Conservation (phyloP, 2,797 vertebrate species). For the Lateolabrax maculatus region DNA sequence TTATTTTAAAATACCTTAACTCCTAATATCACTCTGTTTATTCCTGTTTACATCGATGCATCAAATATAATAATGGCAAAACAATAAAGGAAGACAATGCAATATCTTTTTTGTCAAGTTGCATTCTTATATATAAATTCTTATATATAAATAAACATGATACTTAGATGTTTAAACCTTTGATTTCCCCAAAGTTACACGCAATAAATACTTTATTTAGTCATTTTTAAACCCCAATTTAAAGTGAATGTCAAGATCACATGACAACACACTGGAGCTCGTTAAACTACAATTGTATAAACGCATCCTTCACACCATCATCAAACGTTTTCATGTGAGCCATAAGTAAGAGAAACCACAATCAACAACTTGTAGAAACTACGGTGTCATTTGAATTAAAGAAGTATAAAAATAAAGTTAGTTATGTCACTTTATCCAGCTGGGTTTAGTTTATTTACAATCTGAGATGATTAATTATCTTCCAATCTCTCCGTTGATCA, state of each 20-base stretch:
- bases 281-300: background rate
- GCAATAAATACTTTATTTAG: constrained; percentile 1
- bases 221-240: too few species aligned
- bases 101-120: background rate
- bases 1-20: background rate
- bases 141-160: too few species aligned
- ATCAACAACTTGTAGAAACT: background rate
- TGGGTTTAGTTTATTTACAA: background rate
- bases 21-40: background rate
- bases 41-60: background rate
- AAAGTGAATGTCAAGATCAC: background rate
- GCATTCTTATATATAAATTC: too few species aligned
- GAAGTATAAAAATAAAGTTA: background rate
- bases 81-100: background rate
- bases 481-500: background rate
- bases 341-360: background rate
- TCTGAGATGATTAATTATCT: background rate
- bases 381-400: background rate
- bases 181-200: background rate
- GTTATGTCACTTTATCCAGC: background rate
- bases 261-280: background rate
- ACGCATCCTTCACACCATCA: too few species aligned
- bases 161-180: too few species aligned
- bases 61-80: background rate
- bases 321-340: background rate